Evolutionary conservation across 35 echinoderm and acorn worm genomes (phyloP).

Genomic region (Apostichopus japonicus): DNA sequence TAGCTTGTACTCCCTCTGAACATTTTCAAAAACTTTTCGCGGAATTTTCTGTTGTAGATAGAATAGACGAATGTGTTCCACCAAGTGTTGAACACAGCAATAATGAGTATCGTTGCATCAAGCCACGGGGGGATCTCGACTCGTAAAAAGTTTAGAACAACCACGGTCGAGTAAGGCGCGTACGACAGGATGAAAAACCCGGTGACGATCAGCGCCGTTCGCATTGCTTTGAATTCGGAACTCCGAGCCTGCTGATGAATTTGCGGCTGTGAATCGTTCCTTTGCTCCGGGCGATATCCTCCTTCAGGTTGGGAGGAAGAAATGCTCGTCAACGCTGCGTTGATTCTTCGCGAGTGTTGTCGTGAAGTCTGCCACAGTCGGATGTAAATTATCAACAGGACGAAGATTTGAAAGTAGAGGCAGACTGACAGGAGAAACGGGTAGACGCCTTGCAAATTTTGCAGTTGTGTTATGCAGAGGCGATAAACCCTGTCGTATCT

Average conservation of each 20-base stretch:
- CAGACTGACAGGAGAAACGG: slow-evolving; percentile 33
- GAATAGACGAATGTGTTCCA: slow-evolving; percentile 59
- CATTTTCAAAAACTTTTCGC: slow-evolving; percentile 13
- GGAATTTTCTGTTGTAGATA: slow-evolving; percentile 18
- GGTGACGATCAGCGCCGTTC: slow-evolving; percentile 27
- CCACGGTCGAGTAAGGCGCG: slow-evolving; percentile 25
- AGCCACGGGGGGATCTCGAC: neutral
- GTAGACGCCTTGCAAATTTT: slow-evolving; percentile 16
- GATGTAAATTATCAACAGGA: slow-evolving; percentile 24
- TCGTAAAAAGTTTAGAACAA: slow-evolving; percentile 24
- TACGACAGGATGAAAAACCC: slow-evolving; percentile 34
- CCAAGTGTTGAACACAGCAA: slow-evolving; percentile 54
- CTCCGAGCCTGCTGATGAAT: neutral
- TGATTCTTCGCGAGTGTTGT: slow-evolving; percentile 18
- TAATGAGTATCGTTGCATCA: neutral
- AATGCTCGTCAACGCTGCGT: neutral
- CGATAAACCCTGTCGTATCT: neutral
- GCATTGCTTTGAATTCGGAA: slow-evolving; percentile 30
- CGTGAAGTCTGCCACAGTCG: slow-evolving; percentile 28
- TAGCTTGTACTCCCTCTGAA: neutral
- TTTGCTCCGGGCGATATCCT: neutral
- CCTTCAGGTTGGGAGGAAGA: neutral
- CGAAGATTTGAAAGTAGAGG: slow-evolving; percentile 37
- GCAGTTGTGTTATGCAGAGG: slow-evolving; percentile 42
- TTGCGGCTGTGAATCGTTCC: neutral